A percentile compares a stretch with the other conserved stretches of the same genome.
phyloP scores from a whole-genome alignment of 2,888 invertebrate species.

The Cataglyphis altisquamis region DNA sequence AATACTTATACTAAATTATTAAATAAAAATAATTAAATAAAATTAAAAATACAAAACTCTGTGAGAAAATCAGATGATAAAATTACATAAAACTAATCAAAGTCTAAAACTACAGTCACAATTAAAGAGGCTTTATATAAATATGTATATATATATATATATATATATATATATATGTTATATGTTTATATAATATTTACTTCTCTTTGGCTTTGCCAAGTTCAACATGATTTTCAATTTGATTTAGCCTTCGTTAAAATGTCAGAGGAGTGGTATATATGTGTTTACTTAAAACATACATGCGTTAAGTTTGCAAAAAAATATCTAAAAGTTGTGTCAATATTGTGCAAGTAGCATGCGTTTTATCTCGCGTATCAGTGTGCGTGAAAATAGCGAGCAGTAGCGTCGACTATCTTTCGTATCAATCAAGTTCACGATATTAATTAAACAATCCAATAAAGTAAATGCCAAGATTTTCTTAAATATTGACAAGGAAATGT shows the following conservation, averaged over 20 bases:
- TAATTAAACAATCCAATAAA: constrained; percentile 19
- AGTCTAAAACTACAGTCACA: too few relatives aligned
- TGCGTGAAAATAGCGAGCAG: neutral
- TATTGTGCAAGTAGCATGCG: neutral
- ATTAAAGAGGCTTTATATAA: neutral
- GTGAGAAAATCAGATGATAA: too few relatives aligned
- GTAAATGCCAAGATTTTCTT: constrained; percentile 8
- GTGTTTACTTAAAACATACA: constrained; percentile 14
- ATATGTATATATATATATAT: neutral
- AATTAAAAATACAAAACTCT: too few relatives aligned
- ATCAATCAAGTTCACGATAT: constrained; percentile 22
- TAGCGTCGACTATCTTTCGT: constrained; percentile 1
- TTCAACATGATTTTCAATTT: constrained; percentile 1
- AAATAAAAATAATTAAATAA: too few relatives aligned
- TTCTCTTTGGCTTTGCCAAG: neutral
- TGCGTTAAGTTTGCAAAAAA: neutral
- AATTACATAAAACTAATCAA: too few relatives aligned
- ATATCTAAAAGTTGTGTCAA: constrained; percentile 23
- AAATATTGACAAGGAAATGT: neutral
- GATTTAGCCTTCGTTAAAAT: constrained; percentile 30
- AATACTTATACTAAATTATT: too few relatives aligned
- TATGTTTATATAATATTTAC: neutral
- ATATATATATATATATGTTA: neutral
- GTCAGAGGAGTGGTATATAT: constrained; percentile 22
- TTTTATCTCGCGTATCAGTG: constrained; percentile 38